Evolutionary conservation across 2,888 invertebrate species (phyloP).

Genomic region (Lathronympha strigana): DNA sequence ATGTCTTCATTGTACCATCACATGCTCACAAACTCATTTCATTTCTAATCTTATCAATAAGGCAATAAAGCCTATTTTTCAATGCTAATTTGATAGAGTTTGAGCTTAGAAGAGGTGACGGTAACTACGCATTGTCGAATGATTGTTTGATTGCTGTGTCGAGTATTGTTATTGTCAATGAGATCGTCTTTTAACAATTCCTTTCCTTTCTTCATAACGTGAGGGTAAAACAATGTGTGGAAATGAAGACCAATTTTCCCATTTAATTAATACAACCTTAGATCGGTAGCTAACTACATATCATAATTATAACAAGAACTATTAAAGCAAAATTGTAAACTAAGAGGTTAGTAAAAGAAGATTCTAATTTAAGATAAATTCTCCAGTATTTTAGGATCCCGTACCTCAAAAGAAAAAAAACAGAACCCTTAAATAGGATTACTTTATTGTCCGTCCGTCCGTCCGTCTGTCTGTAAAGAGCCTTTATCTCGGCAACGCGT

Average conservation of each 20-base stretch:
- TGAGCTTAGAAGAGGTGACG: slow-evolving; percentile 5
- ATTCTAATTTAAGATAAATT: slow-evolving; percentile 14
- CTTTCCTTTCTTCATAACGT: neutral
- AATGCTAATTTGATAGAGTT: slow-evolving; percentile 12
- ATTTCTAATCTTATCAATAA: slow-evolving; percentile 18
- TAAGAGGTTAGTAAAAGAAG: neutral
- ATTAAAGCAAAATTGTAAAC: too few relatives aligned
- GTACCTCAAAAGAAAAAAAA: too few relatives aligned
- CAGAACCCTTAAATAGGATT: too few relatives aligned
- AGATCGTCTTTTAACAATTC: slow-evolving; percentile 23
- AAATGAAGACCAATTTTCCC: neutral
- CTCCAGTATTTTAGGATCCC: too few relatives aligned
- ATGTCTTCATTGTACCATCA: slow-evolving; percentile 53
- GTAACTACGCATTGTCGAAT: slow-evolving; percentile 25
- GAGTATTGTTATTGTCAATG: slow-evolving; percentile 27
- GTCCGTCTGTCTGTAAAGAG: too few relatives aligned
- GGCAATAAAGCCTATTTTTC: slow-evolving; percentile 26
- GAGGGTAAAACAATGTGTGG: neutral
- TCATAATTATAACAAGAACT: neutral
- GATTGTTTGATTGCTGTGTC: slow-evolving; percentile 37
- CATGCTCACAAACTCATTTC: slow-evolving; percentile 41
- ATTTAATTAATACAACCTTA: neutral
- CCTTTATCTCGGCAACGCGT: too few relatives aligned
- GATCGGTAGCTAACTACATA: too few relatives aligned
- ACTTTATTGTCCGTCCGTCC: too few relatives aligned